phyloP scores from a whole-genome alignment of 2,888 invertebrate genomes.

The Protula sp. region DNA sequence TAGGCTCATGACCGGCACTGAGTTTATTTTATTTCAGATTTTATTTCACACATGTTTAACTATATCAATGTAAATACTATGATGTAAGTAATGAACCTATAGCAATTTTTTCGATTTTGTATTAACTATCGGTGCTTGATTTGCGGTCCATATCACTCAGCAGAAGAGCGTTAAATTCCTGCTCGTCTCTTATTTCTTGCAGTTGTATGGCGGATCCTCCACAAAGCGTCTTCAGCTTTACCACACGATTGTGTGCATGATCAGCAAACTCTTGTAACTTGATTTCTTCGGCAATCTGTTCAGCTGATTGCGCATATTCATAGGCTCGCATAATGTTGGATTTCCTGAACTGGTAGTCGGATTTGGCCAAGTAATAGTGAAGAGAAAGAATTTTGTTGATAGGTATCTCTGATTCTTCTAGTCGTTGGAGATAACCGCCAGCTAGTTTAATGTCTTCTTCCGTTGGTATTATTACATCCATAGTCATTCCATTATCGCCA shows the following conservation, averaged over 20 bases:
- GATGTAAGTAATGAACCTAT: too few species aligned
- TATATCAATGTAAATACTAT: too few species aligned
- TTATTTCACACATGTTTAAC: too few species aligned
- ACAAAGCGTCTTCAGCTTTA: too few species aligned
- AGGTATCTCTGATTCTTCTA: neutral
- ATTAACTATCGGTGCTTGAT: too few species aligned
- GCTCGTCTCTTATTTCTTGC: too few species aligned
- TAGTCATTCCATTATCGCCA: neutral
- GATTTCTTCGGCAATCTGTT: neutral
- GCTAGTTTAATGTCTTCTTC: neutral
- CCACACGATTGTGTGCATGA: neutral
- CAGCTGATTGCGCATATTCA: neutral
- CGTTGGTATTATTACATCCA: neutral
- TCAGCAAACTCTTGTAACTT: neutral
- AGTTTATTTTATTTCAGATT: too few species aligned
- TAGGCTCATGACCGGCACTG: too few species aligned
- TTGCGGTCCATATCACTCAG: too few species aligned
- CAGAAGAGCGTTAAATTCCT: too few species aligned
- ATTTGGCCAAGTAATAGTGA: neutral
- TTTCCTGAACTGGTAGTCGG: neutral
- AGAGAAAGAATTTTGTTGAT: neutral
- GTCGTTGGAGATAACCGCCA: neutral
- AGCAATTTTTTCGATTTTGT: too few species aligned
- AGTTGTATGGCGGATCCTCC: too few species aligned
- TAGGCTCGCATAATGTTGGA: neutral